Percentiles rank a stretch among this genome's conserved stretches.
These are phyloP conservation scores for Heliconius hewitsoni DNA, from an alignment of 1,140 invertebrate genomes.

Conservation along the genomic window DNA sequence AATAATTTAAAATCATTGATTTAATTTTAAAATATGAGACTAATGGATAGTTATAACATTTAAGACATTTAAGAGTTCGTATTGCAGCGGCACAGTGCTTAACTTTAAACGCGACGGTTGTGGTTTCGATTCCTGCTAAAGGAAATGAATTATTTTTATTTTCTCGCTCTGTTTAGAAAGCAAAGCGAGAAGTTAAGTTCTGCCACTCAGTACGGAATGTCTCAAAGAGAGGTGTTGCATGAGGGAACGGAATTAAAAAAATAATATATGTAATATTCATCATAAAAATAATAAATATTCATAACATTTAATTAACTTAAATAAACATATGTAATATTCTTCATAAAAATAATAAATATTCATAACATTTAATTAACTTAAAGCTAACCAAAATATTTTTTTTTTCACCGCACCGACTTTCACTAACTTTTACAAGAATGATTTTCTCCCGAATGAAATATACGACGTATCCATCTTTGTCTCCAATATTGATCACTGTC, in stretches of 20 bases:
- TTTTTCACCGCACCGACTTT: neutral
- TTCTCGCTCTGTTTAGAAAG: neutral
- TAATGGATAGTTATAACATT: neutral
- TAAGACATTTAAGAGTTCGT: neutral
- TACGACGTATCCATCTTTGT: conserved; percentile 2
- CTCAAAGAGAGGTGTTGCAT: neutral
- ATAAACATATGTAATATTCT: no score
- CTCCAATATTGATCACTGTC: conserved; percentile 13
- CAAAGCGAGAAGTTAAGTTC: neutral
- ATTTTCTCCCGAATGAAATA: conserved; percentile 9
- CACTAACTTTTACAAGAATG: neutral
- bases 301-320: neutral
- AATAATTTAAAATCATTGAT: no score
- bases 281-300: neutral
- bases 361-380: neutral
- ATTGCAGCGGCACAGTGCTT: neutral
- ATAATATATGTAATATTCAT: no score
- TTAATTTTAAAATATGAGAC: no score
- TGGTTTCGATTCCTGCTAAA: neutral
- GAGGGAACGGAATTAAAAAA: no score
- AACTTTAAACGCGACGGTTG: no score
- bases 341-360: neutral
- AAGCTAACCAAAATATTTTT: neutral
- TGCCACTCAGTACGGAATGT: neutral
- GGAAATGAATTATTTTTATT: neutral